Base-by-base conservation (phyloP, 2,797 vertebrate species). In the Pangasius mekongensis region DNA sequence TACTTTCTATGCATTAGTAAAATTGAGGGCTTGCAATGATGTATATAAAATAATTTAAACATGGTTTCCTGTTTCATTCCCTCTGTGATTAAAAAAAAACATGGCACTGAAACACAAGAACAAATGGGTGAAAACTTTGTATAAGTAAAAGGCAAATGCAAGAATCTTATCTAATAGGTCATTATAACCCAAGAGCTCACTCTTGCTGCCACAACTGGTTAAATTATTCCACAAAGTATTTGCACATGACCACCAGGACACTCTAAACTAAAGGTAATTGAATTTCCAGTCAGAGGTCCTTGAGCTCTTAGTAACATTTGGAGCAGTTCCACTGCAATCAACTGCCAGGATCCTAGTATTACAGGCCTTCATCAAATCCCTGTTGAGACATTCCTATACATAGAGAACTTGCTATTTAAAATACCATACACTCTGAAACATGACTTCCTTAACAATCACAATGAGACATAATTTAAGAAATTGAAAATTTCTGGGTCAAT, bases 271-370 rank as follows among this genome's bases (percentile, higher is more conserved):
- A 83, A 86, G 85, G 89, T 95, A 94, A 96, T 95, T 96, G 87
- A 95, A 95, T 95, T 95, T 96, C 94, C 94, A 95, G 91, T 89
- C 87, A 90, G 92, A 92, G 74, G 84, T 89, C 89, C 88, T 89
- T 89, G 89, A 86, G 87, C 87, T 81, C 89, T 90, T 89, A 90
- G 89, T 60, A 85, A 90, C 73, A 77, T 89, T 93, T 83, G 91
- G 94, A 95, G 91, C 69, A 7, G 89, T 93, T 94, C 93, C 92
- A 93, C 86, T 52, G 84, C 89, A 92, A 92, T 94, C 93, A 92
- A 93, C 92, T 89, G 89, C 91, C 90, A 84, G 92, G 90, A 94
- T 93, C 91, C 92, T 92, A 93, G 92, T 91, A 93, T 94, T 92
- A 92, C 92, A 92, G 89, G 86, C 88, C 90, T 87, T 90, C 90